phyloP scores from a whole-genome alignment of 2,113 vertebrate species.

The Probosciger aterrimus region DNA sequence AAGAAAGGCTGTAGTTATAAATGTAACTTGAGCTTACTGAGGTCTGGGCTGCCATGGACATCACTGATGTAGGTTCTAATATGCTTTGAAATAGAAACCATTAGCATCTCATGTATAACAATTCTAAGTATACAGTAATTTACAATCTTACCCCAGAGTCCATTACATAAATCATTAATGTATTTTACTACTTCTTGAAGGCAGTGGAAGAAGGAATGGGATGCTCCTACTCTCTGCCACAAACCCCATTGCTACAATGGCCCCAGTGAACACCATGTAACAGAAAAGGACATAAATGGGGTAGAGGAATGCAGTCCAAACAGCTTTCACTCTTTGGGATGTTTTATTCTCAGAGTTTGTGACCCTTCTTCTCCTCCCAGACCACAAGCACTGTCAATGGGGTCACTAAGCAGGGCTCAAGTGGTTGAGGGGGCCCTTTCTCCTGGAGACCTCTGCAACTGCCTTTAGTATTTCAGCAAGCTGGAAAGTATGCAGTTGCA shows the following conservation, averaged over 20 bases:
- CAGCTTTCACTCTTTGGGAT: not conserved
- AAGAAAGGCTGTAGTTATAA: slow-evolving; percentile 26
- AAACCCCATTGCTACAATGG: rapidly evolving
- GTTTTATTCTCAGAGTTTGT: not conserved
- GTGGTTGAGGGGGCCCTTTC: not conserved
- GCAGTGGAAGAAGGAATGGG: not conserved
- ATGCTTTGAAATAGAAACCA: slow-evolving; percentile 65
- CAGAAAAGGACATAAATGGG: not conserved
- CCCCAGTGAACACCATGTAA: not conserved
- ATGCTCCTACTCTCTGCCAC: not conserved
- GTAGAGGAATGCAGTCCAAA: not conserved
- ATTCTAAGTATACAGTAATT: slow-evolving; percentile 44
- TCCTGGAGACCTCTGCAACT: not conserved
- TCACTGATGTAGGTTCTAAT: slow-evolving; percentile 40
- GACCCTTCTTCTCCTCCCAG: not conserved
- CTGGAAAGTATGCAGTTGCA: not conserved
- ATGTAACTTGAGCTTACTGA: slow-evolving; percentile 35
- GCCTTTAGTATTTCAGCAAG: not conserved
- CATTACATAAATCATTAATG: not conserved
- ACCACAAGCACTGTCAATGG: not conserved
- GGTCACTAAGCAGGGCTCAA: not conserved
- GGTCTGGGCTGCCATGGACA: not conserved
- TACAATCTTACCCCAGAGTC: not conserved
- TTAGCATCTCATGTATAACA: not conserved
- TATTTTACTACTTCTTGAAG: not conserved